Conservation (phyloP, 2,113 vertebrate species). For the Leiothrix lutea region DNA sequence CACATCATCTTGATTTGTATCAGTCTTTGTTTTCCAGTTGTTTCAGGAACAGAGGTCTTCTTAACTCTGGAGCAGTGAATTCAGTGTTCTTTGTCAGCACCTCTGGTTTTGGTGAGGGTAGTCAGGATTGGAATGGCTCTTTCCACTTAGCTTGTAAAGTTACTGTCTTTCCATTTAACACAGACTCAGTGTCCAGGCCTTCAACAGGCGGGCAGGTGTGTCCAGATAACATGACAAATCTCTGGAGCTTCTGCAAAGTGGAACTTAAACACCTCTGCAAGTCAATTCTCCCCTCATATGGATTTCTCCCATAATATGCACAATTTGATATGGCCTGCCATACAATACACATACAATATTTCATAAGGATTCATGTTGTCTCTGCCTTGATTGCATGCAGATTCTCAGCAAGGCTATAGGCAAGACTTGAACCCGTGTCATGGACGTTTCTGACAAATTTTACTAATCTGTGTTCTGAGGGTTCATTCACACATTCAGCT, state of each 20-base stretch:
- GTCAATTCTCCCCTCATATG: neutral
- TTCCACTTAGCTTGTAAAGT: neutral
- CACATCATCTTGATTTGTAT: neutral
- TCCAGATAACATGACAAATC: neutral
- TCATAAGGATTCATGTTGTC: neutral
- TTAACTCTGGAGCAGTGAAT: neutral
- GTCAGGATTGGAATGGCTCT: neutral
- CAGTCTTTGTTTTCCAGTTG: neutral
- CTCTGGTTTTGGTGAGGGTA: neutral
- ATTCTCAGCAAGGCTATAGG: neutral
- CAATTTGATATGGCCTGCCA: neutral
- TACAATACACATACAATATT: neutral
- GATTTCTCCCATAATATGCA: neutral
- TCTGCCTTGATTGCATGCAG: neutral
- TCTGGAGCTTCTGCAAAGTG: neutral
- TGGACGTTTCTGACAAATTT: neutral
- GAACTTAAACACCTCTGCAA: neutral
- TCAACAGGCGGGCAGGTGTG: neutral
- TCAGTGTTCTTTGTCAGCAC: neutral
- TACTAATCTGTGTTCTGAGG: neutral
- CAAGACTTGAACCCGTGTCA: neutral
- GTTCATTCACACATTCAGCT: neutral
- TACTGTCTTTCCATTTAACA: neutral
- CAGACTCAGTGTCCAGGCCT: neutral
- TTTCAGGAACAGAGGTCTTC: neutral